phyloP scores from a whole-genome alignment of 2,888 invertebrate genomes.

The Pegoplata infirma region DNA sequence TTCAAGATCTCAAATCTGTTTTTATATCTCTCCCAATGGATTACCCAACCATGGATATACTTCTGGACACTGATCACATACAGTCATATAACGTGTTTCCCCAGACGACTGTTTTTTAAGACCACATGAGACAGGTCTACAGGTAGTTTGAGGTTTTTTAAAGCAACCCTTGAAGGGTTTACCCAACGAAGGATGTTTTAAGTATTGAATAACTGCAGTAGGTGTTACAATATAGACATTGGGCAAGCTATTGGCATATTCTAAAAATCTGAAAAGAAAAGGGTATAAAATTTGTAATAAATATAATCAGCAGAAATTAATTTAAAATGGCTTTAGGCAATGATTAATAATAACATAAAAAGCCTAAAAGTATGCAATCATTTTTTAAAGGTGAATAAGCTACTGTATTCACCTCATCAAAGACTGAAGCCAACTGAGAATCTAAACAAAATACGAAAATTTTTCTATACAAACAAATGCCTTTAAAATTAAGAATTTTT shows the following conservation, averaged over 20 bases:
- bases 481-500: too few relatives aligned
- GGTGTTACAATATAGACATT: slow-evolving; percentile 81
- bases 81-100: slow-evolving; percentile 79
- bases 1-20: not conserved
- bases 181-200: slow-evolving; percentile 72
- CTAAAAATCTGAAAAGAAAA: slow-evolving; percentile 81
- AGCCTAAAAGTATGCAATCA: too few relatives aligned
- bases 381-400: too few relatives aligned
- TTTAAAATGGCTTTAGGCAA: too few relatives aligned
- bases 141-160: slow-evolving; percentile 66
- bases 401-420: too few relatives aligned
- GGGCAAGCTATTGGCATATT: slow-evolving; percentile 79
- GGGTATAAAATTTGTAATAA: too few relatives aligned
- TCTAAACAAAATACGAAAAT: too few relatives aligned
- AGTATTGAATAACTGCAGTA: slow-evolving; percentile 73
- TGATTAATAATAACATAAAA: too few relatives aligned
- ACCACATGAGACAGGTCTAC: slow-evolving; percentile 71
- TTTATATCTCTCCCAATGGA: slow-evolving; percentile 76
- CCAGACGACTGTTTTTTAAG: slow-evolving; percentile 69
- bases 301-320: too few relatives aligned
- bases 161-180: slow-evolving; percentile 73
- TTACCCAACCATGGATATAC: slow-evolving; percentile 81
- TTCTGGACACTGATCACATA: slow-evolving; percentile 79
- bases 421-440: too few relatives aligned
- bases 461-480: too few relatives aligned